Percentiles rank a stretch among this genome's conserved stretches.
phyloP scores from a whole-genome alignment of 37 sponge, comb jelly and placozoan genomes.

The Agelas oroides region DNA sequence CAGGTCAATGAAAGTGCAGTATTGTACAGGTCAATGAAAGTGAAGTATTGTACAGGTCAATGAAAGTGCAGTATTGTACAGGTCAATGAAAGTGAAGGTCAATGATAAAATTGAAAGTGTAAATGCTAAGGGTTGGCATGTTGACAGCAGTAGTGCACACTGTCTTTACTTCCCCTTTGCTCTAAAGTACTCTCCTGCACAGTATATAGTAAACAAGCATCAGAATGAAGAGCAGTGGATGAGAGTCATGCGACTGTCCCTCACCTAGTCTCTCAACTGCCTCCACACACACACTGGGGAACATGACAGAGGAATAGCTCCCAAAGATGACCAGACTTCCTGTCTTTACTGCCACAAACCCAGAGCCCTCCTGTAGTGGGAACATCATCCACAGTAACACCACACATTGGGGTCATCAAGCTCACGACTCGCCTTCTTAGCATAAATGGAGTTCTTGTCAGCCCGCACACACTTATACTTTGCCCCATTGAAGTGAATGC shows the following conservation, averaged over 20 bases:
- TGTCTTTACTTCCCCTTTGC: conserved; percentile 50
- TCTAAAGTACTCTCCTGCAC: conserved; percentile 67
- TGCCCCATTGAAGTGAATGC: conserved; percentile 80
- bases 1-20: too few relatives aligned
- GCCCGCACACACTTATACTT: conserved; percentile 77
- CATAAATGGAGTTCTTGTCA: conserved; percentile 88
- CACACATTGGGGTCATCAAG: neutral
- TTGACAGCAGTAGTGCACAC: too few relatives aligned
- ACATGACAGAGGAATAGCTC: conserved; percentile 82
- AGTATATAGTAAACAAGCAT: conserved; percentile 2
- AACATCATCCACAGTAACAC: neutral
- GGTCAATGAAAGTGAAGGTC: too few relatives aligned
- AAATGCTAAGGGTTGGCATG: too few relatives aligned
- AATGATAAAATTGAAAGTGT: too few relatives aligned
- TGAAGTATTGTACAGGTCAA: too few relatives aligned
- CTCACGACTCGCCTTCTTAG: conserved; percentile 53
- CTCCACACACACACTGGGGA: conserved; percentile 91
- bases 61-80: too few relatives aligned
- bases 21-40: too few relatives aligned
- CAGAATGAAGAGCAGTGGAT: too few relatives aligned
- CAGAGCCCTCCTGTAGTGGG: conserved; percentile 69
- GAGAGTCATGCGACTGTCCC: too few relatives aligned
- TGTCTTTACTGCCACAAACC: conserved; percentile 81
- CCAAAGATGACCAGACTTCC: conserved; percentile 71
- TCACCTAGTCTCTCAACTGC: conserved; percentile 86